Percentiles rank a stretch among this genome's conserved stretches.
Evolutionary conservation across 2,113 vertebrate species (phyloP).

Genomic region (Acanthochromis polyacanthus): DNA sequence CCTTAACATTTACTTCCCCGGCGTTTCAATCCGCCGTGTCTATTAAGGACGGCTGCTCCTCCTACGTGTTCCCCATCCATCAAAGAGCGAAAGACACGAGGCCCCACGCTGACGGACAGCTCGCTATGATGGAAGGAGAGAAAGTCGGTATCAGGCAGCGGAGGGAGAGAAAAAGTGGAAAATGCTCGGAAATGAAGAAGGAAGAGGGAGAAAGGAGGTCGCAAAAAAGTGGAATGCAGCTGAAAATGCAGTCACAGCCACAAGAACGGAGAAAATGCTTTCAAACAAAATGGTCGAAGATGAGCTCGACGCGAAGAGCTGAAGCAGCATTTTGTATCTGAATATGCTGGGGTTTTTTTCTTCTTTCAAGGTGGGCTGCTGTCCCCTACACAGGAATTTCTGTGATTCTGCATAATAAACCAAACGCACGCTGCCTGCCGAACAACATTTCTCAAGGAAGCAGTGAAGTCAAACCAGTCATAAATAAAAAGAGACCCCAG

Average conservation of each 20-base stretch:
- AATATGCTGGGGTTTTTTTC: conserved; percentile 33
- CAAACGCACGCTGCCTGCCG: conserved; percentile 18
- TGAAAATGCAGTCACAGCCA: conserved; percentile 16
- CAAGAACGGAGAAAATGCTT: conserved; percentile 41
- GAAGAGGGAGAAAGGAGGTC: conserved; percentile 12
- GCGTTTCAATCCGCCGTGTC: conserved; percentile 85
- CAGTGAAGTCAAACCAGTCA: conserved; percentile 61
- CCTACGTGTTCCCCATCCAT: conserved; percentile 85
- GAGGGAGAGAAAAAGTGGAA: conserved; percentile 44
- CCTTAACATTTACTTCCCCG: conserved; percentile 87
- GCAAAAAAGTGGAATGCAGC: background rate
- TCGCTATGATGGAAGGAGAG: conserved; percentile 70
- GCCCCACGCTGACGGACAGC: conserved; percentile 75
- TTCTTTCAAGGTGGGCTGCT: conserved; percentile 56
- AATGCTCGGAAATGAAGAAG: conserved; percentile 25
- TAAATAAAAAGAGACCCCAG: conserved; percentile 61
- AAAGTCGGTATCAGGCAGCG: conserved; percentile 40
- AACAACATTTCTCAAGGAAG: conserved; percentile 46
- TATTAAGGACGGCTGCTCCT: conserved; percentile 84
- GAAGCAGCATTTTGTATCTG: conserved; percentile 61
- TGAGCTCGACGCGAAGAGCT: conserved; percentile 47
- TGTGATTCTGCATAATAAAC: conserved; percentile 58
- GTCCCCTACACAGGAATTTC: conserved; percentile 21
- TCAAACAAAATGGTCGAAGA: conserved; percentile 56
- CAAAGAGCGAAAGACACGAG: conserved; percentile 70